Evolutionary conservation across 2,113 vertebrate species (phyloP), one percentile per base, ranked within the genome.

Genomic region (Alouatta palliata): DNA sequence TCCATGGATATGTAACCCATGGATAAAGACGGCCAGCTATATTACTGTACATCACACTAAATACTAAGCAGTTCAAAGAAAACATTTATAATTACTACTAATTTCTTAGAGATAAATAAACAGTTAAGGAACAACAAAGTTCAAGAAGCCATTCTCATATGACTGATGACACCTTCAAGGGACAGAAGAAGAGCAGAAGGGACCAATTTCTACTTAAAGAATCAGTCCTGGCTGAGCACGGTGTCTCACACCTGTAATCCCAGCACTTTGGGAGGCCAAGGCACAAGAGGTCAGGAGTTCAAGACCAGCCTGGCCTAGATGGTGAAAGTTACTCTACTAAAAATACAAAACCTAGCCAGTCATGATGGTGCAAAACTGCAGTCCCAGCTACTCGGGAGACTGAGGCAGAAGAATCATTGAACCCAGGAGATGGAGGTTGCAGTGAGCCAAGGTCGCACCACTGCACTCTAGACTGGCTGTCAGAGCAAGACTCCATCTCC

Each of bases 1-100:
- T 13, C 70, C 11, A 1, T 23, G 40, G 37, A 40, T 73, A 37
- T 6, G 21, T 37, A 73, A 73, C 20, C n/a, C 21, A 73, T 40
- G 70, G 70, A 73, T 73, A 40, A 73, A 43, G 70, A 13, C 2
- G 70, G 70, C 37, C 37, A 37, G 11, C 70, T 73, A 20, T 40
- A 87, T 79, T 86, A 92, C 25, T 90, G 32, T 43, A 40, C 19
- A 87, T 86, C 43, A 92, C 7, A 86, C 14, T 75, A 95, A 90
- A 52, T 49, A 92, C 58, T 56, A 87, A 87, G 30, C n/a, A 91
- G 40, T 84, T 97, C n/a, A 97, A 96, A 64, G 16, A 54, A 91
- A 96, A 88, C 54, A 58, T 96, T 66, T 93, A 47, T 16, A 96
- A 81, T 61, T 83, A 35, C 19, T 40, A 79, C 35, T 61, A 35